Base-by-base conservation (phyloP, 1,140 invertebrate species). In the Amyelois transitella region DNA sequence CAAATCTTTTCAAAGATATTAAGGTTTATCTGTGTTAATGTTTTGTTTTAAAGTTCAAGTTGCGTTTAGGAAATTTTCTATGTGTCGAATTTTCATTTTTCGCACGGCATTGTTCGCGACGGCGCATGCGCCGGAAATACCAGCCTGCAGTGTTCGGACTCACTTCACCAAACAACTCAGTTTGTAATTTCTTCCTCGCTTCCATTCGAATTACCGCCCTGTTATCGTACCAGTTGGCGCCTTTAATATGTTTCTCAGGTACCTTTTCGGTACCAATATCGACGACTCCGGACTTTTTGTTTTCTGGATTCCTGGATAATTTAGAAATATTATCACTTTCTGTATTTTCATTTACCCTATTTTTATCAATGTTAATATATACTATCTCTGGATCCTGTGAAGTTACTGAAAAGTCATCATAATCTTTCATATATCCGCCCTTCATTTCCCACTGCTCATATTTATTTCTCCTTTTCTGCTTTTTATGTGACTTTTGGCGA, bases 91-190 rank as follows among this genome's bases (percentile, higher is more conserved):
- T 76, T 19, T 70, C 57, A 5, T 25, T 60, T 53, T 83, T 81
- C 1, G 69, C 68, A 38, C 83, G 74, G 43, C 79, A 83, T 47
- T 88, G 83, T 32, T 88, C 83, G 5, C 85, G 70, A 48, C 72
- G 70, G 18, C 76, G 72, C 85, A 86, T 86, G 5, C 83, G 71
- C n/a, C 72, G 62, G 60, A 88, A 88, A 61, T 88, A 86, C 85
- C 85, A 88, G 0, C 72, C 69, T 1, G 81, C 78, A n/a, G 69
- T 74, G 44, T 79, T 80, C 4, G 64, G 56, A 25, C 56, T 72
- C 10, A 56, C 71, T 48, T 75, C 69, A 20, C 72, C 75, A 62
- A 83, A 79, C 19, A 81, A 50, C 44, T 86, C 81, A 10, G 75
- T 56, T 43, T 81, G 73, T 4, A 81, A 54, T 55, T 66, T 79